A percentile compares a stretch with the other conserved stretches of the same genome.
Evolutionary conservation across 2,888 invertebrate species (phyloP).

Genomic region (Neoitamus cyanurus): DNA sequence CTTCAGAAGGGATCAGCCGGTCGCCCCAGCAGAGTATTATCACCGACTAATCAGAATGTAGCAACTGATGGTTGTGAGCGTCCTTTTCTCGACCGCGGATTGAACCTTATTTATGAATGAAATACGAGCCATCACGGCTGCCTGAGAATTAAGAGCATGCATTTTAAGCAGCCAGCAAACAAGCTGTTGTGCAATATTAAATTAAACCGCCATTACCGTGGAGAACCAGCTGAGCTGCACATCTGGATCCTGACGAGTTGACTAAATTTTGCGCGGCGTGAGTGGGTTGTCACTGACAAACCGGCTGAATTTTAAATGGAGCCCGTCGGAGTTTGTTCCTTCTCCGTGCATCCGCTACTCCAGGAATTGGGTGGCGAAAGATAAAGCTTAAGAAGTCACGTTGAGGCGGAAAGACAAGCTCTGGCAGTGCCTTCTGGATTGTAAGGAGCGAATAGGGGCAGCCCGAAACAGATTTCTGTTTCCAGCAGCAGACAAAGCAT

Average conservation of each 20-base stretch:
- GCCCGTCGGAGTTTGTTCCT: slow-evolving; percentile 46
- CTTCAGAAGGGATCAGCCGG: background rate
- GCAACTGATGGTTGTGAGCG: background rate
- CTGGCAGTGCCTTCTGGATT: slow-evolving; percentile 25
- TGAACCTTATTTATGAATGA: background rate
- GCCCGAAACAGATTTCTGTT: slow-evolving; percentile 24
- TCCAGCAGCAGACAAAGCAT: background rate
- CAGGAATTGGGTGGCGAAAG: slow-evolving; percentile 46
- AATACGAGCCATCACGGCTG: background rate
- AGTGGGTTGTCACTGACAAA: slow-evolving; percentile 49
- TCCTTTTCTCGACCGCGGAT: background rate
- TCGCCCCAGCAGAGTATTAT: background rate
- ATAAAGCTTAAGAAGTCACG: slow-evolving; percentile 45
- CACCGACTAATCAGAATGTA: background rate
- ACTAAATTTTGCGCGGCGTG: background rate
- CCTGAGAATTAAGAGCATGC: background rate
- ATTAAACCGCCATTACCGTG: slow-evolving; percentile 12
- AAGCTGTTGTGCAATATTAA: slow-evolving; percentile 3
- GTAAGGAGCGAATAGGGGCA: slow-evolving; percentile 20
- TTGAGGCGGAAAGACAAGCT: slow-evolving; percentile 23
- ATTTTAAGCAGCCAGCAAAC: background rate
- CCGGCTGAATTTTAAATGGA: slow-evolving; percentile 51
- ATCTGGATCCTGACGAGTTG: background rate
- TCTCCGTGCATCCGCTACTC: slow-evolving; percentile 45
- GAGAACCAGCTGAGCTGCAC: background rate